Conservation (phyloP, 2,113 vertebrate genomes). For the Carollia perspicillata region DNA sequence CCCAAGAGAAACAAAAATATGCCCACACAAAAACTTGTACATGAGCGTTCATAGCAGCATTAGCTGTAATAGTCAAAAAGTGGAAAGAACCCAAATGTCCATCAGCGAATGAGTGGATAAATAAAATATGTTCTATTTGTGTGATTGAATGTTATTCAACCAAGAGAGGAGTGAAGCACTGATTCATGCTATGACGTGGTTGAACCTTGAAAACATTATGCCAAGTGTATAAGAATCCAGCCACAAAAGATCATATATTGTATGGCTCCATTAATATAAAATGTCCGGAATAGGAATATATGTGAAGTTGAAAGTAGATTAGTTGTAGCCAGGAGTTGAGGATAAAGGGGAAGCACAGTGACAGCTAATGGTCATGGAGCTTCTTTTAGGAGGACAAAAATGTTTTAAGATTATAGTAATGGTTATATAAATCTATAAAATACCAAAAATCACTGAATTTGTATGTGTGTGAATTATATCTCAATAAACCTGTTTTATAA, state of each 20-base stretch:
- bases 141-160: neutral
- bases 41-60: neutral
- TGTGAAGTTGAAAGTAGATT: neutral
- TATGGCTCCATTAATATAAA: neutral
- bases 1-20: neutral
- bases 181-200: neutral
- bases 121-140: neutral
- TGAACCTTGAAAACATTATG: neutral
- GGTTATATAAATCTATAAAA: neutral
- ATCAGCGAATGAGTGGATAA: neutral
- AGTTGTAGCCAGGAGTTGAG: neutral
- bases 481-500: neutral
- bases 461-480: neutral
- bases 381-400: neutral
- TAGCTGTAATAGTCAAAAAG: neutral
- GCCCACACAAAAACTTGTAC: neutral
- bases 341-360: neutral
- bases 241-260: neutral
- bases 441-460: neutral
- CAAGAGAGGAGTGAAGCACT: neutral
- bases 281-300: neutral
- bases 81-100: neutral
- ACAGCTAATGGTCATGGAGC: neutral
- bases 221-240: neutral
- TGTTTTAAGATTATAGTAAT: neutral